Conservation (phyloP, 2,797 vertebrate genomes). For the Tapirus indicus region DNA sequence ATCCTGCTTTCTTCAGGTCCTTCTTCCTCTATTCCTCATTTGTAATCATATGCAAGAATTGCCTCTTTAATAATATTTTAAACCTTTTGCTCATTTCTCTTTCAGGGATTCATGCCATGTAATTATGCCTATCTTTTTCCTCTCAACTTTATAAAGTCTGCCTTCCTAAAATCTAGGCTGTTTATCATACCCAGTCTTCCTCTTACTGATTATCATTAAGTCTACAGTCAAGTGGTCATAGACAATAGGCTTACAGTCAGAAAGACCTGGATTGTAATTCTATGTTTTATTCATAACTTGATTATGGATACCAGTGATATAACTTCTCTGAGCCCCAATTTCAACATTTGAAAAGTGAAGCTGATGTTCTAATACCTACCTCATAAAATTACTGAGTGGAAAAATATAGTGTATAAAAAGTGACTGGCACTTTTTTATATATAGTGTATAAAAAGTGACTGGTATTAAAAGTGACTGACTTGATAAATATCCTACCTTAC, state of each 20-base stretch:
- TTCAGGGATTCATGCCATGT: not conserved
- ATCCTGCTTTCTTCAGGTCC: constrained; percentile 16
- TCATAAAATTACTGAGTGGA: constrained; percentile 5
- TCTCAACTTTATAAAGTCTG: constrained; percentile 46
- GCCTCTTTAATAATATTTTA: constrained; percentile 32
- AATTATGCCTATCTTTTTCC: not conserved
- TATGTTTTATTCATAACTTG: constrained; percentile 25
- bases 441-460: not conserved
- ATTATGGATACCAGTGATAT: not conserved
- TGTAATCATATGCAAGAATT: constrained; percentile 27
- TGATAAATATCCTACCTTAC: not conserved
- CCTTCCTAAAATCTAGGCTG: constrained; percentile 17
- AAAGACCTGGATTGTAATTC: not conserved
- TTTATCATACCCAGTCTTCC: not conserved
- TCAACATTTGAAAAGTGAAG: not conserved
- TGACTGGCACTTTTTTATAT: not conserved
- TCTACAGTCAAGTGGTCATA: not conserved
- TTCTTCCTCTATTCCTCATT: not conserved
- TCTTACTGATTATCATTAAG: not conserved
- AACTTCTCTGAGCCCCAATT: not conserved
- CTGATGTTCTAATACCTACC: not conserved
- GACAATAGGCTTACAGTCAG: not conserved
- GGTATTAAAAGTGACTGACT: not conserved
- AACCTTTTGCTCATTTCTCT: constrained; percentile 55
- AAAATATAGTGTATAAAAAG: not conserved